Evolutionary conservation across 2,113 vertebrate genomes (phyloP).

Genomic region (Cynopterus brachyotis): DNA sequence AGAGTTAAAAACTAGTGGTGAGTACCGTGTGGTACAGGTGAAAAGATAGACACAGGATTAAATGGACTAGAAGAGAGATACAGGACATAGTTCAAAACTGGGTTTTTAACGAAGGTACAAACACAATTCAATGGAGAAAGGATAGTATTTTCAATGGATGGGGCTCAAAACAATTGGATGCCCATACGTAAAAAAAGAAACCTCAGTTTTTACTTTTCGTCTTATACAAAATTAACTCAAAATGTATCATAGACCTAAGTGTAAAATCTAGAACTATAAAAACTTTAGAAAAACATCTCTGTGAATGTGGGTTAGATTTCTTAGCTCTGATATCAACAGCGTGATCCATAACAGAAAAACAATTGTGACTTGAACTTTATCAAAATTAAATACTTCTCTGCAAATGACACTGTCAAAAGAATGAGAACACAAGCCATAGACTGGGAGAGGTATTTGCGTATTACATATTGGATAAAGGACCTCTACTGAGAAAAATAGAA

Average conservation of each 20-base stretch:
- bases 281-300: background rate
- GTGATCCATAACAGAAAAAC: background rate
- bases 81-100: background rate
- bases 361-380: background rate
- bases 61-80: background rate
- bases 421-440: background rate
- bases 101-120: background rate
- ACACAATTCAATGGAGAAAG: background rate
- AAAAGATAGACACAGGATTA: background rate
- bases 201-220: background rate
- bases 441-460: constrained; percentile 1
- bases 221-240: background rate
- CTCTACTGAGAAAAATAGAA: constrained; percentile 5
- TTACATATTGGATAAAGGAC: background rate
- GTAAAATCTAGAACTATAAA: background rate
- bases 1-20: background rate
- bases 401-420: background rate
- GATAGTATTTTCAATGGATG: background rate
- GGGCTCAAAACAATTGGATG: background rate
- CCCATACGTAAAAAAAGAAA: background rate
- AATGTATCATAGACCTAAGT: background rate
- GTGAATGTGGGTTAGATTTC: background rate
- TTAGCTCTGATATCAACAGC: background rate
- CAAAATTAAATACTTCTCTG: background rate
- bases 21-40: background rate